Base-by-base conservation (phyloP, 2,888 invertebrate species). In the Agonopterix heracliana region DNA sequence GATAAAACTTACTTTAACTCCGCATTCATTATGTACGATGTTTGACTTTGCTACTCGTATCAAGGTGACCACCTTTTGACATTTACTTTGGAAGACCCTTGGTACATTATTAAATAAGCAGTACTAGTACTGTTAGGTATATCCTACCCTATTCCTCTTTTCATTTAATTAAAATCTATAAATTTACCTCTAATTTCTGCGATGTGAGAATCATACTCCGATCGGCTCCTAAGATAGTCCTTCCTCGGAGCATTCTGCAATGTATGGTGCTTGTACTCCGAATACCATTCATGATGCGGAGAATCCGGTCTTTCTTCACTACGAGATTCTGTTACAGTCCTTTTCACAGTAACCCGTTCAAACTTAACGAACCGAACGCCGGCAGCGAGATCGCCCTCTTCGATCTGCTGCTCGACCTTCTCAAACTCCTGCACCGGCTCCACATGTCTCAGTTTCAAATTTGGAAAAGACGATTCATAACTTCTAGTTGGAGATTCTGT, bases 181-280 rank as follows among this genome's bases (percentile, higher is more conserved):
- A 26, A 26, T 38, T 89, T 91, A 96, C 96, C 95, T 95, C 93
- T 92, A 74, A 95, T 95, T 84, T 93, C 92, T 64, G 93, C 94
- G 75, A 96, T 96, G 83, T 96, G 96, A 49, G 93, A 93, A 81
- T 96, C 96, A 82, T 94, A 96, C 81, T 95, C 94, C 67, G 93
- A 94, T 74, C 93, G 93, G 82, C 93, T 95, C 73, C 95, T 90
- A 57, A 92, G 90, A 67, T 91, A 93, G 61, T 94, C 93, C 85
- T 92, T 91, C 71, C 91, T 91, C 44, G 92, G 90, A 55, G 92
- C 92, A 49, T 90, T 88, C 71, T 93, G 93, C 72, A 95, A 65
- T 50, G 86, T 71, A 71, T 90, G 81, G 56, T 89, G 81, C 66
- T 87, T 68, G 74, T 89, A 75, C 74, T 88, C 83, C 57, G 82